Conservation (phyloP, 2,113 vertebrate genomes). For the Gopherus flavomarginatus region DNA sequence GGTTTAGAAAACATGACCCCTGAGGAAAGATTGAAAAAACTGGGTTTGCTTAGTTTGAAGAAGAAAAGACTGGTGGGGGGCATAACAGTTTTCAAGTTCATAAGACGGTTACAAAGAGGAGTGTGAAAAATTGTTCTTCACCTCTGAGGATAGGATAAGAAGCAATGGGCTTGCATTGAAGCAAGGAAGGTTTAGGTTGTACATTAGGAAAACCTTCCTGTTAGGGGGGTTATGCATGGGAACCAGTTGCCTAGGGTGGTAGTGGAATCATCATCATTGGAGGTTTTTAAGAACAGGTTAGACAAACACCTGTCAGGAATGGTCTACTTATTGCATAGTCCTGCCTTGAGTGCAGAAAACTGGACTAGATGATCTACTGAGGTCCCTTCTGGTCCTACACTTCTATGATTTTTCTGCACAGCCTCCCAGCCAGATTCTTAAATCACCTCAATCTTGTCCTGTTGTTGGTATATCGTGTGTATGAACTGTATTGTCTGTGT, state of each 20-base stretch:
- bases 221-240: too few relatives aligned
- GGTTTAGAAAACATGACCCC: not conserved
- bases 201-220: not conserved
- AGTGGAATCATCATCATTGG: not conserved
- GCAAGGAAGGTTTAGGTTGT: not conserved
- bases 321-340: not conserved
- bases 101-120: not conserved
- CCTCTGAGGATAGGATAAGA: not conserved
- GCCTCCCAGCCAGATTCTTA: not conserved
- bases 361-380: not conserved
- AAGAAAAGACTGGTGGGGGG: not conserved
- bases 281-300: not conserved
- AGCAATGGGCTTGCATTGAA: not conserved
- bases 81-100: not conserved
- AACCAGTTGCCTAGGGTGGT: not conserved
- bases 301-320: not conserved
- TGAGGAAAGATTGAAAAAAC: not conserved
- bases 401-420: not conserved
- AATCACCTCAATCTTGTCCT: not conserved
- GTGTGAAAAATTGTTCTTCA: not conserved
- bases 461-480: not conserved
- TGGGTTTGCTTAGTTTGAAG: not conserved
- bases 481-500: too few relatives aligned
- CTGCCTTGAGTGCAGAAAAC: not conserved
- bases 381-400: not conserved